These are phyloP conservation scores for Tyrophagus putrescentiae DNA, from an alignment of 1,140 invertebrate species.

Conservation along the genomic window DNA sequence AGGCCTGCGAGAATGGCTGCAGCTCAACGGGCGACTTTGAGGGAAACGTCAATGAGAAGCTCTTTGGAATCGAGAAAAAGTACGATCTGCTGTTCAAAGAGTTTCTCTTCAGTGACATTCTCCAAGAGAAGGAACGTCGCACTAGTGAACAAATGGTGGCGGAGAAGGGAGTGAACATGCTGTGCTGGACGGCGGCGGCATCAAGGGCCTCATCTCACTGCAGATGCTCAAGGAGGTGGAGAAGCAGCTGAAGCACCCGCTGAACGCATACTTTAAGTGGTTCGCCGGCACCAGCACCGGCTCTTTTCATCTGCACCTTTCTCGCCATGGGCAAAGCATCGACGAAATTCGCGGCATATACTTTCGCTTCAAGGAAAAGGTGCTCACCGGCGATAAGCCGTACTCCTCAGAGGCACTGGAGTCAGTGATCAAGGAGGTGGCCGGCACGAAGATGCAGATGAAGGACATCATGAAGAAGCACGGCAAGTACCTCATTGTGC, in stretches of 20 bases:
- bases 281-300: slow-evolving; percentile 92
- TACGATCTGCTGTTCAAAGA: neutral
- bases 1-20: slow-evolving; percentile 34
- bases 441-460: slow-evolving; percentile 68
- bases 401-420: slow-evolving; percentile 74
- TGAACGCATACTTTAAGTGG: slow-evolving; percentile 84
- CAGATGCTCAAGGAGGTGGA: slow-evolving; percentile 72
- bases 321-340: slow-evolving; percentile 37
- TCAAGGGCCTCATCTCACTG: slow-evolving; percentile 70
- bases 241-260: slow-evolving; percentile 44
- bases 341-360: slow-evolving; percentile 56
- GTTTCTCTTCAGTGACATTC: neutral
- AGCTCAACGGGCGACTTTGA: slow-evolving; percentile 34
- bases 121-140: neutral
- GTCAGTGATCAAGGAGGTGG: slow-evolving; percentile 64
- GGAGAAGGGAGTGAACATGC: neutral
- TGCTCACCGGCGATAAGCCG: slow-evolving; percentile 64
- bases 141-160: neutral
- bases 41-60: slow-evolving; percentile 29
- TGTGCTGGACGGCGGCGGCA: slow-evolving; percentile 49
- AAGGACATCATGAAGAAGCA: slow-evolving; percentile 50
- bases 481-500: slow-evolving; percentile 57
- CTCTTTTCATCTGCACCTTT: slow-evolving; percentile 69
- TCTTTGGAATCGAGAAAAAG: neutral
- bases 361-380: slow-evolving; percentile 76